Percentiles rank a stretch among this genome's conserved stretches.
phyloP scores from a whole-genome alignment of 2,888 invertebrate genomes.

The Strigamia crassipes region DNA sequence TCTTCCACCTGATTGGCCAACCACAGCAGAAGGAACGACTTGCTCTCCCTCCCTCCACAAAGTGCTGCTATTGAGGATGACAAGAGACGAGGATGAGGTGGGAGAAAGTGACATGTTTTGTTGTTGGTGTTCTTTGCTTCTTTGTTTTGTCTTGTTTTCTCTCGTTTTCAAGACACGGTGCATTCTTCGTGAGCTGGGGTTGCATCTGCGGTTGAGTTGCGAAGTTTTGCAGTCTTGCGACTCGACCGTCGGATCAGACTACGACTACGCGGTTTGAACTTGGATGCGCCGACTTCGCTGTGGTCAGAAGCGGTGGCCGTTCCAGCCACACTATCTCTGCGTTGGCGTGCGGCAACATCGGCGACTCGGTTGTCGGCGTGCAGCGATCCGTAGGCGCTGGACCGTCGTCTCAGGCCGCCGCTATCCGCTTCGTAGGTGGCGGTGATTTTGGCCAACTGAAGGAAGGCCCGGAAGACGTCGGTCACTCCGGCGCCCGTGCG shows the following conservation, averaged over 20 bases:
- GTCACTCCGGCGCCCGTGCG: slow-evolving; percentile 77
- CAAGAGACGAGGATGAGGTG: neutral
- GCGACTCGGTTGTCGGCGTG: slow-evolving; percentile 53
- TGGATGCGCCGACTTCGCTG: slow-evolving; percentile 49
- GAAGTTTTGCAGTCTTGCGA: slow-evolving; percentile 76
- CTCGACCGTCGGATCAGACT: slow-evolving; percentile 79
- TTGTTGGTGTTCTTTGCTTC: too few relatives aligned
- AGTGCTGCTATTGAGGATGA: neutral
- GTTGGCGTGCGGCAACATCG: slow-evolving; percentile 46
- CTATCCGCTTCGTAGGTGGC: slow-evolving; percentile 55
- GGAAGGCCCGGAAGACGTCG: slow-evolving; percentile 78
- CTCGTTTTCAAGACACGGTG: slow-evolving; percentile 71
- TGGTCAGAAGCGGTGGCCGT: slow-evolving; percentile 44
- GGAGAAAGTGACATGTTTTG: neutral
- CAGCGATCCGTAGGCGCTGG: slow-evolving; percentile 68
- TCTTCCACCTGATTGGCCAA: too few relatives aligned
- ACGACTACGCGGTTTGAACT: slow-evolving; percentile 69
- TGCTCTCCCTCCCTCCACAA: neutral
- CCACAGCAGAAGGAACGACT: neutral
- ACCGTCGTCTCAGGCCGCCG: slow-evolving; percentile 68
- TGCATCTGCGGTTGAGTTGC: slow-evolving; percentile 62
- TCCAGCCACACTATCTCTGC: slow-evolving; percentile 52
- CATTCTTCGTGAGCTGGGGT: slow-evolving; percentile 67
- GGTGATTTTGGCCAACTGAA: slow-evolving; percentile 75
- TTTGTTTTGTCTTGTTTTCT: too few relatives aligned